Percentiles rank a stretch among this genome's conserved stretches.
Conservation (phyloP, 2,888 invertebrate genomes). For the Nasonia oneida region DNA sequence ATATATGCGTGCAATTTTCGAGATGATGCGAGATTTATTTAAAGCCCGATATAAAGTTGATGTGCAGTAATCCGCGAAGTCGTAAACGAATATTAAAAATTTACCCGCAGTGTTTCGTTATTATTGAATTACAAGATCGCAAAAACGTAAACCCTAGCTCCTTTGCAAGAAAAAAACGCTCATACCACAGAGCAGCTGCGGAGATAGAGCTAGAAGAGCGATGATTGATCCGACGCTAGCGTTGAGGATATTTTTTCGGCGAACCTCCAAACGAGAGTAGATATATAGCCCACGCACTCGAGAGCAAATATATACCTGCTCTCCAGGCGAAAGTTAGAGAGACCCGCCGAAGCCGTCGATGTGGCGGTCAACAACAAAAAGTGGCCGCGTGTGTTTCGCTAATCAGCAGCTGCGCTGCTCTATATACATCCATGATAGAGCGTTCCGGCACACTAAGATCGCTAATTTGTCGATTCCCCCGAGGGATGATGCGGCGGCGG, state of each 20-base stretch:
- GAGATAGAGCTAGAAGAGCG: background rate
- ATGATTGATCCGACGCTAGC: background rate
- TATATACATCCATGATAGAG: background rate
- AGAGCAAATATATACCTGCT: background rate
- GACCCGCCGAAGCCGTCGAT: background rate
- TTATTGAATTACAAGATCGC: background rate
- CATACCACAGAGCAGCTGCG: no score
- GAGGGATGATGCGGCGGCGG: background rate
- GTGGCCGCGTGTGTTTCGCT: background rate
- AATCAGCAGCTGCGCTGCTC: slow-evolving; percentile 5
- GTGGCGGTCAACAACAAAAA: background rate
- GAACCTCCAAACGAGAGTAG: background rate
- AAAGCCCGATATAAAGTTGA: background rate
- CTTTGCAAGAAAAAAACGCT: no score
- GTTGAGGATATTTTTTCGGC: background rate
- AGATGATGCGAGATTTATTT: background rate
- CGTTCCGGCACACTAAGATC: background rate
- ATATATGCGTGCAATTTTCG: background rate
- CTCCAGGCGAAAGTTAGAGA: background rate
- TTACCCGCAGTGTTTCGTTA: background rate
- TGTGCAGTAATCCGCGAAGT: background rate
- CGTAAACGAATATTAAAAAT: background rate
- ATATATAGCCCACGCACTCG: background rate
- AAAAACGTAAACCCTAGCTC: background rate
- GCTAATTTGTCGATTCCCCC: slow-evolving; percentile 21